Evolutionary conservation across 2,797 vertebrate genomes (phyloP), one percentile per base, ranked within the genome.

Genomic region (Cynopterus sphinx): DNA sequence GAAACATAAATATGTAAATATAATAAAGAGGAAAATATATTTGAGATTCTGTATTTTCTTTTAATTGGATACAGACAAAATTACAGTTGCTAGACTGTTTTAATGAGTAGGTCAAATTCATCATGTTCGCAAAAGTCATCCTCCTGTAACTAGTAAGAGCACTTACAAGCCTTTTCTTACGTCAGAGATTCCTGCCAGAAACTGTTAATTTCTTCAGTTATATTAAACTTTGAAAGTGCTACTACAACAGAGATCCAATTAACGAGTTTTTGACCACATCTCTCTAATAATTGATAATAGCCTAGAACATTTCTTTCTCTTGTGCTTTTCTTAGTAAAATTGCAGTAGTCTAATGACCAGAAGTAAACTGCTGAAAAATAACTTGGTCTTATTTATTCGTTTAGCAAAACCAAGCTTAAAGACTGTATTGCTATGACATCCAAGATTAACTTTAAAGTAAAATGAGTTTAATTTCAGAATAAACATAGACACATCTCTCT

Each of bases 361-460:
- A 92, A 82, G 92, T 91, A 95, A 96, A 84, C 28, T 92, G n/a
- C 21, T 94, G 55, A 89, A 95, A 90, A 96, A 70, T 83, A 78
- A 85, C 26, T 85, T 49, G 21, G 28, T 65, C 28, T 86, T 70
- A 93, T 83, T 82, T 85, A 95, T 79, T 93, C n/a, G 79, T 61
- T 95, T 53, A 86, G 61, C 53, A 93, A 94, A 96, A 78, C 16
- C 70, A 75, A 31, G 19, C 43, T 74, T 90, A 93, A 90, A 93
- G 67, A 22, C 26, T 74, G 9, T 33, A 28, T 78, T 75, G 24
- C 81, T 75, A 1, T 91, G 63, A 79, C 16, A 94, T 46, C 70
- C 57, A 57, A 46, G 41, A 92, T 83, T 94, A 93, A 86, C 57
- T 96, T 89, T 19, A 36, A 88, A 77, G 33, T 68, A 70, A 87